Percentiles rank a stretch among this genome's conserved stretches.
Conservation (phyloP, 2,888 invertebrate species). For the Andrena trimmerana region DNA sequence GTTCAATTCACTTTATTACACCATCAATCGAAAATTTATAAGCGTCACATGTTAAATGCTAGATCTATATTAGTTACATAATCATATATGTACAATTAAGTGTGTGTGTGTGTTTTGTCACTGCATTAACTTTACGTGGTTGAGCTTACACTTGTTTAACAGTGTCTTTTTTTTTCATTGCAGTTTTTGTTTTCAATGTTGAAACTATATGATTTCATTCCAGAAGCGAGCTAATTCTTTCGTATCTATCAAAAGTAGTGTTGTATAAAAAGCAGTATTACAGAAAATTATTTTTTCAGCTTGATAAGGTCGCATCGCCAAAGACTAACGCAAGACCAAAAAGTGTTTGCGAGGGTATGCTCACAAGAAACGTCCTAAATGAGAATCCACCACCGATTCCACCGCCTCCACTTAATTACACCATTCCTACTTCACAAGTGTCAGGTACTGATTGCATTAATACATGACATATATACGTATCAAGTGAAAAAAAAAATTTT, state of each 20-base stretch:
- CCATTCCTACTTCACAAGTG: constrained; percentile 75
- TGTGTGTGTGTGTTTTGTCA: constrained; percentile 21
- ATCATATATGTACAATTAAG: background rate
- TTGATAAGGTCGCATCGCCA: constrained; percentile 78
- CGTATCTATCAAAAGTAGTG: background rate
- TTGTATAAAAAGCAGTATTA: constrained; percentile 24
- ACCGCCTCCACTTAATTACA: constrained; percentile 88
- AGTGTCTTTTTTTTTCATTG: constrained; percentile 6
- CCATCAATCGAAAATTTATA: constrained; percentile 1
- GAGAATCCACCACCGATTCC: constrained; percentile 89
- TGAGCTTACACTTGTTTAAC: constrained; percentile 16
- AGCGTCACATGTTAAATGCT: constrained; percentile 1
- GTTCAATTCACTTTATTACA: background rate
- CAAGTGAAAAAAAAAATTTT: background rate
- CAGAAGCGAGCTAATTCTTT: background rate
- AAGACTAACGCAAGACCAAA: constrained; percentile 81
- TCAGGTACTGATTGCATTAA: constrained; percentile 75
- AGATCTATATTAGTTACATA: constrained; percentile 2
- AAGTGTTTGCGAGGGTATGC: constrained; percentile 83
- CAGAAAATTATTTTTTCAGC: constrained; percentile 73
- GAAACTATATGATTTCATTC: constrained; percentile 19
- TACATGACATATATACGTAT: background rate
- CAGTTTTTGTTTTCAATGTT: constrained; percentile 40
- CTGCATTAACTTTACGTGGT: constrained; percentile 17
- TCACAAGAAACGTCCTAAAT: constrained; percentile 78